A percentile compares a stretch with the other conserved stretches of the same genome.
These are phyloP conservation scores for Orthonevra nobilis DNA, from an alignment of 2,888 invertebrate genomes.

Conservation along the genomic window DNA sequence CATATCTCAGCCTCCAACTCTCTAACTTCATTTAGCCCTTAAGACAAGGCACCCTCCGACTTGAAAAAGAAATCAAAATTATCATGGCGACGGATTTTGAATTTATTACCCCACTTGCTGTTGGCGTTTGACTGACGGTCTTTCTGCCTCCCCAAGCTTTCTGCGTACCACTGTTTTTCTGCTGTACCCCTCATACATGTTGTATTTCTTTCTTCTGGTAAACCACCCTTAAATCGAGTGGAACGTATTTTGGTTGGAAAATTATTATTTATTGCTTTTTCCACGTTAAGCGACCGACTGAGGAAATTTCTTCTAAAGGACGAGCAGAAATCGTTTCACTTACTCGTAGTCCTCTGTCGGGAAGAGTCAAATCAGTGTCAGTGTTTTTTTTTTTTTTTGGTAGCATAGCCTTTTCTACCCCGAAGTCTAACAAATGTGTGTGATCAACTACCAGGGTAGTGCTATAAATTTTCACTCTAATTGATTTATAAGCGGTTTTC, in stretches of 20 bases:
- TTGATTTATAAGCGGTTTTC: constrained; percentile 68
- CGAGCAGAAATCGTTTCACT: constrained; percentile 21
- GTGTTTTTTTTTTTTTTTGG: constrained; percentile 5
- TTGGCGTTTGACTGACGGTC: constrained; percentile 40
- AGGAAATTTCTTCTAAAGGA: constrained; percentile 26
- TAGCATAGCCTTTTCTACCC: too few relatives aligned
- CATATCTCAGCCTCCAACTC: constrained; percentile 32
- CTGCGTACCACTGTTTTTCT: background rate
- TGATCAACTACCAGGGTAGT: constrained; percentile 50
- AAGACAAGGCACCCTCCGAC: constrained; percentile 9
- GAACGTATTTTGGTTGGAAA: constrained; percentile 62
- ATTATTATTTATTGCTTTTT: constrained; percentile 67
- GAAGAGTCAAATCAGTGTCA: constrained; percentile 61
- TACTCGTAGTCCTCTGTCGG: constrained; percentile 11
- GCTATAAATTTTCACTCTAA: constrained; percentile 66
- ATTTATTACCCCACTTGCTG: constrained; percentile 62
- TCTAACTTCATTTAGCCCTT: constrained; percentile 41
- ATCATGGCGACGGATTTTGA: constrained; percentile 55
- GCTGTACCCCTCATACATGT: background rate
- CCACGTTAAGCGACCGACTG: constrained; percentile 4
- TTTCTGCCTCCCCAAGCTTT: constrained; percentile 15
- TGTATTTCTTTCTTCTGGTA: constrained; percentile 9
- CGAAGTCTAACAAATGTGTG: constrained; percentile 49
- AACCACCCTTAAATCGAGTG: constrained; percentile 67
- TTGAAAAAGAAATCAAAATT: constrained; percentile 11